phyloP scores from a whole-genome alignment of 2,113 vertebrate species.

The Lepisosteus oculatus region DNA sequence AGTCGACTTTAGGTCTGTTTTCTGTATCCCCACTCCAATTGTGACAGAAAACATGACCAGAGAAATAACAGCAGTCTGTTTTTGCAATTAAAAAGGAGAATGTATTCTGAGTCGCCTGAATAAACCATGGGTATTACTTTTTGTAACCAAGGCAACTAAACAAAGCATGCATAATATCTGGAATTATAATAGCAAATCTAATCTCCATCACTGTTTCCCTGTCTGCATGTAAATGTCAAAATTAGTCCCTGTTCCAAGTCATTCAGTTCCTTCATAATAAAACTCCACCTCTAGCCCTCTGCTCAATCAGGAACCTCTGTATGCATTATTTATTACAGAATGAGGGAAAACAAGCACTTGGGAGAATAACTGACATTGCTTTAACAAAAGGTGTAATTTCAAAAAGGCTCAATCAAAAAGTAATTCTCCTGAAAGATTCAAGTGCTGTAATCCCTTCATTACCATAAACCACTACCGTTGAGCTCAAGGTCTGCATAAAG shows the following conservation, averaged over 20 bases:
- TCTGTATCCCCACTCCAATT: too few species aligned
- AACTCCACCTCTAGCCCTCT: slow-evolving; percentile 18
- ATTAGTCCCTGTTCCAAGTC: slow-evolving; percentile 11
- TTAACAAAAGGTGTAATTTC: neutral
- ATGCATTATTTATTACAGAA: slow-evolving; percentile 27
- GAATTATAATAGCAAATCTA: slow-evolving; percentile 9
- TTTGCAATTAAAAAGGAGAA: neutral
- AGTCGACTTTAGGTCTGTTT: too few species aligned
- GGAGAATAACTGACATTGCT: slow-evolving; percentile 4
- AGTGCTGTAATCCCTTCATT: slow-evolving; percentile 14
- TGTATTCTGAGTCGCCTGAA: neutral
- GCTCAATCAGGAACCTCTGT: slow-evolving; percentile 14
- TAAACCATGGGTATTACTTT: neutral
- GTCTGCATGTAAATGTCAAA: slow-evolving; percentile 9
- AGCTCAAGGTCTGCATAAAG: neutral
- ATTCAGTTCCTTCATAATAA: slow-evolving; percentile 12
- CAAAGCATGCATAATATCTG: slow-evolving; percentile 8
- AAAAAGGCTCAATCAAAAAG: slow-evolving; percentile 41
- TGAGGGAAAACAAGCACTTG: slow-evolving; percentile 12
- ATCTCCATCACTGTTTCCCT: slow-evolving; percentile 4
- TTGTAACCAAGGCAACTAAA: neutral
- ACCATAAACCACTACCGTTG: neutral
- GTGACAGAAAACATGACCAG: too few species aligned
- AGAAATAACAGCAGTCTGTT: neutral
- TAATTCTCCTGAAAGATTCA: slow-evolving; percentile 9